Percentiles rank a stretch among this genome's conserved stretches.
Evolutionary conservation across 2,888 invertebrate genomes (phyloP).

Genomic region (Strigamia maritima): DNA sequence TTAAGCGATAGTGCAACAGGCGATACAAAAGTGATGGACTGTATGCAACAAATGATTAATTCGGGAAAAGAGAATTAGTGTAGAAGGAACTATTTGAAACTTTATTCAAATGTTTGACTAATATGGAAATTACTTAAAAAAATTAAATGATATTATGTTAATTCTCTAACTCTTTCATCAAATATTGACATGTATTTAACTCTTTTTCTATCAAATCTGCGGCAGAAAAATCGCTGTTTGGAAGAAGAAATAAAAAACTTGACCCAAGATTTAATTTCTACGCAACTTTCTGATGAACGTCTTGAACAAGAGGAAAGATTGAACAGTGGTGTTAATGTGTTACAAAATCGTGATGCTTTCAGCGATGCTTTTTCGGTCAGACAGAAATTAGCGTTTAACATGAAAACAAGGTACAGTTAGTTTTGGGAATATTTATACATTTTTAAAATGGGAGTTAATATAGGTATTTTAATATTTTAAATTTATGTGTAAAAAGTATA

Average conservation of each 20-base stretch:
- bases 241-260: conserved; percentile 6
- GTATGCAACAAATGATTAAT: background rate
- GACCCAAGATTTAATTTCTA: background rate
- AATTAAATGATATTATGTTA: background rate
- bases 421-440: background rate
- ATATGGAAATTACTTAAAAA: too few species aligned
- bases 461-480: background rate
- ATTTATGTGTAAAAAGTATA: background rate
- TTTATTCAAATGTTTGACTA: too few species aligned
- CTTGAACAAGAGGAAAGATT: background rate
- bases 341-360: background rate
- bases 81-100: too few species aligned
- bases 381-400: conserved; percentile 6
- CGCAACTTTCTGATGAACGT: background rate
- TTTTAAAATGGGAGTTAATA: background rate
- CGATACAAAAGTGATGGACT: background rate
- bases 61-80: background rate
- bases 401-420: conserved; percentile 7
- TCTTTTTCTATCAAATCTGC: background rate
- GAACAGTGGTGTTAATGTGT: background rate
- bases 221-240: background rate
- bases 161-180: background rate
- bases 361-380: conserved; percentile 9
- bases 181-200: background rate
- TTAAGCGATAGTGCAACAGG: background rate